Evolutionary conservation across 2,888 invertebrate genomes (phyloP).

Genomic region (Cyclophora punctaria): DNA sequence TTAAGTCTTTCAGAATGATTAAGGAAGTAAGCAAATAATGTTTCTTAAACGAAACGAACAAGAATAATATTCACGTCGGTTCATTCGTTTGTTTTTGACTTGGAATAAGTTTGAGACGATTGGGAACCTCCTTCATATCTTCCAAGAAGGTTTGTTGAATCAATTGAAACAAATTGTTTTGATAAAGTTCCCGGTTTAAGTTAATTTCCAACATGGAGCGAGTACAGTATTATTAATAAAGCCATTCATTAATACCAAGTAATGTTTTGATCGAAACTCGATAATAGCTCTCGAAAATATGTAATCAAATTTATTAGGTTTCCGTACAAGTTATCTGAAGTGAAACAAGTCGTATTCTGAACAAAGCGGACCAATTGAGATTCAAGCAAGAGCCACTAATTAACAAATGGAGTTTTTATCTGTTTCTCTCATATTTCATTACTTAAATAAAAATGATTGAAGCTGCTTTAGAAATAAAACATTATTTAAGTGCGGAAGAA

Average conservation of each 20-base stretch:
- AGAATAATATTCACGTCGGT: too few species aligned
- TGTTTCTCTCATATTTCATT: constrained; percentile 21
- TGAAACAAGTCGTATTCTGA: constrained; percentile 9
- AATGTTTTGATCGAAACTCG: background rate
- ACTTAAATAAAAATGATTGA: constrained; percentile 9
- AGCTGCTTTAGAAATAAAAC: too few species aligned
- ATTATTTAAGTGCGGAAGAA: too few species aligned
- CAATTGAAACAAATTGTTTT: too few species aligned
- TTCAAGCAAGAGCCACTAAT: constrained; percentile 27
- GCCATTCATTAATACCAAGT: background rate
- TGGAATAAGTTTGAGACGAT: too few species aligned
- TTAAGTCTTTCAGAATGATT: background rate
- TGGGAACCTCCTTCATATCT: too few species aligned
- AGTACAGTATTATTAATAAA: too few species aligned
- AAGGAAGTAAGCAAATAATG: background rate
- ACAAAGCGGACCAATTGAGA: constrained; percentile 14
- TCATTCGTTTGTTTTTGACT: too few species aligned
- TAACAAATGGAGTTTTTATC: constrained; percentile 47
- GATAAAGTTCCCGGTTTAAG: too few species aligned
- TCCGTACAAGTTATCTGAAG: constrained; percentile 14
- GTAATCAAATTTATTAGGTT: constrained; percentile 8
- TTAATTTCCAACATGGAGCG: too few species aligned
- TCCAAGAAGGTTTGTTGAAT: too few species aligned
- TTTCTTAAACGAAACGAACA: too few species aligned
- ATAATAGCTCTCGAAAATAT: constrained; percentile 5